Evolutionary conservation across 53 echinoderm and acorn worm genomes (phyloP).

Genomic region (Antedon mediterranea): DNA sequence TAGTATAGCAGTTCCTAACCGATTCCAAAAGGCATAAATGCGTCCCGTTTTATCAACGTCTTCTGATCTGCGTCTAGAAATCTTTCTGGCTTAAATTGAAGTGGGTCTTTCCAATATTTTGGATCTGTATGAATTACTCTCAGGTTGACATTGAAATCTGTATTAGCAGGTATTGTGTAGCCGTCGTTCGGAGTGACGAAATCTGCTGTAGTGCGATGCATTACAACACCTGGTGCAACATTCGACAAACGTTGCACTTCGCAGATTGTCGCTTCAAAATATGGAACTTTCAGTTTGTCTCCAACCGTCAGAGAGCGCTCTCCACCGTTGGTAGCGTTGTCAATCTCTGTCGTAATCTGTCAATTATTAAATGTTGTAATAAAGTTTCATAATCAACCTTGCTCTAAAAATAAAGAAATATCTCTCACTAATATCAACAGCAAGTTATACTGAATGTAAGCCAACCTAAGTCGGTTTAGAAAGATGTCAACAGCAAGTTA

Average conservation of each 20-base stretch:
- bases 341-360: background rate
- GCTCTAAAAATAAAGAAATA: too few species aligned
- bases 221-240: background rate
- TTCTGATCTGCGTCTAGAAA: background rate
- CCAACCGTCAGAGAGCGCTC: background rate
- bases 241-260: background rate
- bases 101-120: background rate
- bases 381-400: too few species aligned
- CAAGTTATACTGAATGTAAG: too few species aligned
- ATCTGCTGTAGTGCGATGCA: background rate
- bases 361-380: too few species aligned
- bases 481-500: too few species aligned
- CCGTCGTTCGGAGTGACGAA: background rate
- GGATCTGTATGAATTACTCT: background rate
- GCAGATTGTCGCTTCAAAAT: background rate
- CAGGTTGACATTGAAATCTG: background rate
- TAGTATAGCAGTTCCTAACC: background rate
- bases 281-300: background rate
- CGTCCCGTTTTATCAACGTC: background rate
- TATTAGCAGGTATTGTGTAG: background rate
- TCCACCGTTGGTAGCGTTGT: background rate
- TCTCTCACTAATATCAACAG: too few species aligned
- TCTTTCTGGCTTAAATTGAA: background rate
- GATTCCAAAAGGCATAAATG: background rate
- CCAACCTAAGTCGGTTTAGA: too few species aligned